Evolutionary conservation across 2,113 vertebrate genomes (phyloP).

Genomic region (Thunnus thynnus): DNA sequence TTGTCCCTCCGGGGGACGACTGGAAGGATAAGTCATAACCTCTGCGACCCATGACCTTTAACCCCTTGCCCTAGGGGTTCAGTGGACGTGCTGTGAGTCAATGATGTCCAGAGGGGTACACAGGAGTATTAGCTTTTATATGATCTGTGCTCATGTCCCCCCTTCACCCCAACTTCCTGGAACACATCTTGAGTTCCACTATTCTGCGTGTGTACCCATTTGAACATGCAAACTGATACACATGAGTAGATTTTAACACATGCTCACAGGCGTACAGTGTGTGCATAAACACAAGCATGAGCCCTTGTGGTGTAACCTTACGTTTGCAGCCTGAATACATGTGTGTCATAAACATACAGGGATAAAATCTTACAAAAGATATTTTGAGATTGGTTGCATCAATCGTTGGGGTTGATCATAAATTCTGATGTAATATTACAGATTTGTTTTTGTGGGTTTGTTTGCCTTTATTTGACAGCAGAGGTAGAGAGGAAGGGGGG

Average conservation of each 20-base stretch:
- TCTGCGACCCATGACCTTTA: conserved; percentile 55
- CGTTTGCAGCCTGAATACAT: conserved; percentile 1
- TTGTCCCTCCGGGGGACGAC: conserved; percentile 41
- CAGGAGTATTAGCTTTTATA: conserved; percentile 49
- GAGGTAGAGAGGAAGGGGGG: no score
- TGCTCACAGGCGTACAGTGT: neutral
- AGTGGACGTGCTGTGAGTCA: conserved; percentile 66
- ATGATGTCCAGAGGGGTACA: conserved; percentile 70
- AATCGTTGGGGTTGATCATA: neutral
- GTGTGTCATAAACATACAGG: neutral
- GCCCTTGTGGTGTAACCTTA: conserved; percentile 2
- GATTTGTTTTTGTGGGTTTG: no score
- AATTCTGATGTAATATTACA: no score
- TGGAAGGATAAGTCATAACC: conserved; percentile 62
- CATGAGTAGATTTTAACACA: conserved; percentile 6
- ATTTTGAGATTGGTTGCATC: neutral
- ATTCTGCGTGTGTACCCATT: conserved; percentile 19
- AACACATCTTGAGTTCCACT: conserved; percentile 48
- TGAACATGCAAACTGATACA: conserved; percentile 37
- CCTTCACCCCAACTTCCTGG: conserved; percentile 54
- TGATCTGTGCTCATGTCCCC: conserved; percentile 21
- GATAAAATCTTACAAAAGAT: neutral
- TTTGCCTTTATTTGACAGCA: no score
- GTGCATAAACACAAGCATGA: neutral
- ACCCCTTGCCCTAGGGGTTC: conserved; percentile 51